Conservation (phyloP, 2,113 vertebrate species). For the Ondatra zibethicus region DNA sequence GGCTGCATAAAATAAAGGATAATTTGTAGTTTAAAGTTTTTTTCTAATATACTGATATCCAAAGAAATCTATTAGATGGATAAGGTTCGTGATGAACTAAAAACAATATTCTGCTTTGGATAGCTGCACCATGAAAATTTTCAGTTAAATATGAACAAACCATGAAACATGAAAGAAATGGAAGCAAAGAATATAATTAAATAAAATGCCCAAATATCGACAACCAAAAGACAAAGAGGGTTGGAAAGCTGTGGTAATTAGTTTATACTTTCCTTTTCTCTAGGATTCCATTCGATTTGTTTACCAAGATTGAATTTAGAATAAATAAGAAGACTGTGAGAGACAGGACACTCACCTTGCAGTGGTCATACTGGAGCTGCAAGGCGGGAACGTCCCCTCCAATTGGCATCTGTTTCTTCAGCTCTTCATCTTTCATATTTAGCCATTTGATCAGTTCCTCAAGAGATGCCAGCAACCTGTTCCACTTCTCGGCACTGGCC, state of each 20-base stretch:
- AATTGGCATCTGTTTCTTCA: conserved; percentile 96
- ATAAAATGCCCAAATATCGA: not conserved
- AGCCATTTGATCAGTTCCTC: conserved; percentile 98
- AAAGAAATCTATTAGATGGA: conserved; percentile 7
- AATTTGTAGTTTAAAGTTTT: not conserved
- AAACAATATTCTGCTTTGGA: not conserved
- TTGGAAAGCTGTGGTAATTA: not conserved
- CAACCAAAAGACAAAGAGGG: not conserved
- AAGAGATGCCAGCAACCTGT: conserved; percentile 91
- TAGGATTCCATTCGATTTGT: not conserved
- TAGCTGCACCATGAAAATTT: not conserved
- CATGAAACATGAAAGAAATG: not conserved
- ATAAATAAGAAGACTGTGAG: not conserved
- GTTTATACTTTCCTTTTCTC: not conserved
- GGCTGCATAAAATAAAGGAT: not conserved
- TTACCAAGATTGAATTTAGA: not conserved
- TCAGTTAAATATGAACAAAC: not conserved
- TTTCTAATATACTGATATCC: not conserved
- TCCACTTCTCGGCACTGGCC: conserved; percentile 97
- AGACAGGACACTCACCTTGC: conserved; percentile 88
- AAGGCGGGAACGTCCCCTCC: conserved; percentile 96
- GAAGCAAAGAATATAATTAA: not conserved
- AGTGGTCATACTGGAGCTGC: conserved; percentile 95
- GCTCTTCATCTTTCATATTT: conserved; percentile 95
- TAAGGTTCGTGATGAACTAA: not conserved